Evolutionary conservation across 37 sponge, comb jelly and placozoan genomes (phyloP), one percentile per base, ranked within the genome.

Genomic region (Agelas oroides): DNA sequence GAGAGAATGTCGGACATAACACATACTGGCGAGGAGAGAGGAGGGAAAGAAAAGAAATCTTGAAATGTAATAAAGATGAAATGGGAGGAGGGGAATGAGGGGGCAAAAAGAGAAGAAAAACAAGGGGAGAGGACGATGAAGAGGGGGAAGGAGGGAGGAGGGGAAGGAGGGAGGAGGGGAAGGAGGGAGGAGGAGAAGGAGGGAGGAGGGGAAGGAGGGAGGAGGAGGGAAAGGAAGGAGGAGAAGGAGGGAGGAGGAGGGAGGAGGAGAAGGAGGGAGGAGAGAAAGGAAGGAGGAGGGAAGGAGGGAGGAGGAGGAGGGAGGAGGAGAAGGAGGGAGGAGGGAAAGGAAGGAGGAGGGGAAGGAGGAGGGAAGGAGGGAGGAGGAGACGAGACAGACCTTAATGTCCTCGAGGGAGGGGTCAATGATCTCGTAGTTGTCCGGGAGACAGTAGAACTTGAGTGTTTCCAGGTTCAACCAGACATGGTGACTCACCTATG

Each of bases 381-480:
- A 8, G 46, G 46, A 8, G 46, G 46, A 8, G 46, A 8, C 6
- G 46, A 46, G 46, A 12, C 73, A 28, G 65, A 96, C 96, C 78
- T 95, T 96, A 33, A 98, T 98, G 84, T 98, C 99, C 38, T 96
- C 99, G 17, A 98, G 83, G 27, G 99, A 97, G 1, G 99, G 75
- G 81, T 98, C 99, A 80, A 94, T 88, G 73, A 98, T 95, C 81
- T 94, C 88, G 68, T 98, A 98, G 87, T 98, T 96, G 88, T 98
- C 99, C 1, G 99, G 99, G 23, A 98, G 90, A 37, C 99, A 98
- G 91, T 92, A 97, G 80, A 92, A 95, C 78, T 90, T 65, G 37
- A 97, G 79, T 2, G 99, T 89, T 27, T 86, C 81, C 65, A 98
- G 79, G 78, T 96, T 96, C 33, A 98, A 87, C 75, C 83, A 96